Percentiles rank a stretch among this genome's conserved stretches.
Conservation (phyloP, 1,140 invertebrate species). For the Brachionus angularis region DNA sequence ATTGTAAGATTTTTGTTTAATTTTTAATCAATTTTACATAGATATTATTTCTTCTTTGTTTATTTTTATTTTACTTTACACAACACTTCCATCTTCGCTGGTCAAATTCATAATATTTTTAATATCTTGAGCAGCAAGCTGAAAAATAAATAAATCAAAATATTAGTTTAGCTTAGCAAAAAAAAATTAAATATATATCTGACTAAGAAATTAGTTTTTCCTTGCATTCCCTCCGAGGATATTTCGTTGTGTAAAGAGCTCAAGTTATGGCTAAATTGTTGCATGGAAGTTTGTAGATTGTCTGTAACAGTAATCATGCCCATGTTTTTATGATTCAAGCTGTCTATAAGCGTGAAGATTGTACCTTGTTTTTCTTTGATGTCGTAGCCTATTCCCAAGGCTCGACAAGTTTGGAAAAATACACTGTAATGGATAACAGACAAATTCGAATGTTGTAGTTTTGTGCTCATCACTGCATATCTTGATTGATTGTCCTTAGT, state of each 20-base stretch:
- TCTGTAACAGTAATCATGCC: constrained; percentile 58
- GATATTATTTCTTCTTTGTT: no score
- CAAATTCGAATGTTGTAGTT: constrained; percentile 55
- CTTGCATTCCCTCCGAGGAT: constrained; percentile 59
- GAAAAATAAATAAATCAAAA: constrained; percentile 43
- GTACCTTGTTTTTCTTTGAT: constrained; percentile 58
- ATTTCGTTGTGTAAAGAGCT: constrained; percentile 57
- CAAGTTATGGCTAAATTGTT: constrained; percentile 56
- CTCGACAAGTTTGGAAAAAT: constrained; percentile 59
- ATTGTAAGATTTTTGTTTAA: no score
- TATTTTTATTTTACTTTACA: no score
- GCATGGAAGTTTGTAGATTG: constrained; percentile 53
- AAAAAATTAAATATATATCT: neutral
- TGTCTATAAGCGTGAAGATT: constrained; percentile 56
- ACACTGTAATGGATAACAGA: constrained; percentile 58
- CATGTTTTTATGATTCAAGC: constrained; percentile 55
- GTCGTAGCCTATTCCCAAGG: constrained; percentile 58
- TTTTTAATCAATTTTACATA: no score
- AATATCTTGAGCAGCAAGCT: constrained; percentile 55
- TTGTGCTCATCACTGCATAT: constrained; percentile 55
- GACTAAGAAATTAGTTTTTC: constrained; percentile 57
- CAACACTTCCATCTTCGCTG: neutral
- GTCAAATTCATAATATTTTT: constrained; percentile 52
- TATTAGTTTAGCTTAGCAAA: neutral
- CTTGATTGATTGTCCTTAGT: constrained; percentile 44